phyloP scores from a whole-genome alignment of 2,888 invertebrate genomes.

The Adineta ricciae region DNA sequence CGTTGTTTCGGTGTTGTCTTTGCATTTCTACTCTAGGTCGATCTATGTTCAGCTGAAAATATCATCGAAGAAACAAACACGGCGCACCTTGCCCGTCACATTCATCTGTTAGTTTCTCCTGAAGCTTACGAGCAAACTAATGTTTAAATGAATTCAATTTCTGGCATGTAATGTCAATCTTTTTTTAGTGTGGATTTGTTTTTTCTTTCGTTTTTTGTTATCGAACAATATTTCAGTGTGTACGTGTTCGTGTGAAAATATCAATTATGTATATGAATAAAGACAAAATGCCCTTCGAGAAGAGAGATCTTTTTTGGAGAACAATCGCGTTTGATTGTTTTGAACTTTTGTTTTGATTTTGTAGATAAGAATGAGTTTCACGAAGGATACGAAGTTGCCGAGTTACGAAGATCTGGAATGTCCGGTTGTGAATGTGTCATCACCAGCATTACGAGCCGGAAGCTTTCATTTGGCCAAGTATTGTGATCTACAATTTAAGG shows the following conservation, averaged over 20 bases:
- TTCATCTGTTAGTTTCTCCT: background rate
- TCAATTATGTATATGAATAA: background rate
- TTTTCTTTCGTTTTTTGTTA: background rate
- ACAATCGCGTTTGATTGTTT: background rate
- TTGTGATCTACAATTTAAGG: constrained; percentile 83
- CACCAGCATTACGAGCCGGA: constrained; percentile 71
- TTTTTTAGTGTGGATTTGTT: background rate
- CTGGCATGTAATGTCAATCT: constrained; percentile 7
- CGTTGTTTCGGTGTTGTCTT: background rate
- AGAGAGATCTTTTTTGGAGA: background rate
- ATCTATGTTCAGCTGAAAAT: constrained; percentile 32
- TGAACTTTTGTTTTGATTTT: background rate
- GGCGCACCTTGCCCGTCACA: constrained; percentile 22
- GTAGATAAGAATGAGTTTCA: constrained; percentile 14
- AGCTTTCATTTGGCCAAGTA: constrained; percentile 83
- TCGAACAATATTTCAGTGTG: background rate
- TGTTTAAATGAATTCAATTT: background rate
- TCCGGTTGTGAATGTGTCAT: constrained; percentile 71
- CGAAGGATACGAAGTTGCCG: constrained; percentile 57
- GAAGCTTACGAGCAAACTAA: background rate
- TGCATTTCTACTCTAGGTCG: constrained; percentile 22
- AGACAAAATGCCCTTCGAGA: background rate
- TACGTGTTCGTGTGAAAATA: background rate
- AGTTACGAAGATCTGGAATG: constrained; percentile 77
- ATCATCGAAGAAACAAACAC: constrained; percentile 33